Evolutionary conservation across 2,797 vertebrate genomes (phyloP).

Genomic region (Microtus obscurus): DNA sequence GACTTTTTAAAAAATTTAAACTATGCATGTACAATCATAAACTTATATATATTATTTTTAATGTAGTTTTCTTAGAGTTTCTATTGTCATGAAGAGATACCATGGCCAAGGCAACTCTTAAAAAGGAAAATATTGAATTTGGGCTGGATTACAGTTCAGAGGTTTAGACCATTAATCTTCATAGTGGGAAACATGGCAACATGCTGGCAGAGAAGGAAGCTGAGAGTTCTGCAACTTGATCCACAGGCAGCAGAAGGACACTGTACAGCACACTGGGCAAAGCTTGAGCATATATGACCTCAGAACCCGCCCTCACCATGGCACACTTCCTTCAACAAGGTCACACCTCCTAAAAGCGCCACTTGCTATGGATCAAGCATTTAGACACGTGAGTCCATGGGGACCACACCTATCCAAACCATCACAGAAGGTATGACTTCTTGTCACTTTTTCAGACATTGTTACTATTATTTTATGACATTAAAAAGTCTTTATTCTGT

Average conservation of each 20-base stretch:
- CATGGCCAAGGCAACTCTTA: background rate
- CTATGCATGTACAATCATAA: too few species aligned
- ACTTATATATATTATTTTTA: background rate
- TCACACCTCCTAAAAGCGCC: background rate
- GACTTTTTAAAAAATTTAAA: background rate
- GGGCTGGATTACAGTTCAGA: background rate
- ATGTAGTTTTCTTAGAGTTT: background rate
- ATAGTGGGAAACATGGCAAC: background rate
- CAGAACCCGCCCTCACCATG: background rate
- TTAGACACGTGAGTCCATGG: background rate
- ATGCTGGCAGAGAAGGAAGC: background rate
- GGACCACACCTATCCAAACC: background rate
- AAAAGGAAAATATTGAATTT: background rate
- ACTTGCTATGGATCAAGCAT: background rate
- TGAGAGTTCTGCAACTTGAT: background rate
- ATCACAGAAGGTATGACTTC: background rate
- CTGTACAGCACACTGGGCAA: background rate
- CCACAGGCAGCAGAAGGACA: background rate
- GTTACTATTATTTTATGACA: background rate
- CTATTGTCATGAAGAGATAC: background rate
- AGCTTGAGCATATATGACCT: background rate
- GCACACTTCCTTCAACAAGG: background rate
- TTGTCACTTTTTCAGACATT: background rate
- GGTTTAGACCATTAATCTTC: background rate
- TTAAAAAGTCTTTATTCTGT: background rate